phyloP scores from a whole-genome alignment of 2,113 vertebrate genomes.

The Dicrurus megarhynchus region DNA sequence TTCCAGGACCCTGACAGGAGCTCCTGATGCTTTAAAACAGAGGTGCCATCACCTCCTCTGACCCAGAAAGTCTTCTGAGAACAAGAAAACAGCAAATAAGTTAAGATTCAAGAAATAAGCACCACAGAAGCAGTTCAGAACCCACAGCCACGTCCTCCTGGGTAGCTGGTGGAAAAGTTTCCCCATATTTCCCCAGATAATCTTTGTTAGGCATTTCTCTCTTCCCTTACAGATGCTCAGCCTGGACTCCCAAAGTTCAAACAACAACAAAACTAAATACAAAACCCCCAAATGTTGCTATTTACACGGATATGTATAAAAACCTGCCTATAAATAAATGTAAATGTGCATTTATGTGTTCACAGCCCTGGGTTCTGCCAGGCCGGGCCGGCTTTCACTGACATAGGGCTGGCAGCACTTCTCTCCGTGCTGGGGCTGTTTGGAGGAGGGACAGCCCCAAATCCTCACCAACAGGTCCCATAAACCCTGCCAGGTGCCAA shows the following conservation, averaged over 20 bases:
- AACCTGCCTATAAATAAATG: fast-evolving
- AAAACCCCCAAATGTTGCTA: not conserved
- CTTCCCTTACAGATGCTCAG: not conserved
- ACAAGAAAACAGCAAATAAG: not conserved
- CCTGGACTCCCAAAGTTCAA: not conserved
- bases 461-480: fast-evolving
- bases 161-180: not conserved
- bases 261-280: not conserved
- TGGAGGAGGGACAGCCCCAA: not conserved
- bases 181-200: not conserved
- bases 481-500: not conserved
- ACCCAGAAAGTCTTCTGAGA: not conserved
- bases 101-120: fast-evolving
- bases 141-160: not conserved
- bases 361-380: not conserved
- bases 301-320: not conserved
- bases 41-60: not conserved
- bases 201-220: not conserved
- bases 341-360: not conserved
- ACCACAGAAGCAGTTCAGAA: fast-evolving
- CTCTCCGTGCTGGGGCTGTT: fast-evolving
- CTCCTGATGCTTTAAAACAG: fast-evolving
- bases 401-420: not conserved
- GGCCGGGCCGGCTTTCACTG: not conserved
- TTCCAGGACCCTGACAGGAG: fast-evolving